phyloP scores from a whole-genome alignment of 2,113 vertebrate species.

The Ceyx cyanopectus region DNA sequence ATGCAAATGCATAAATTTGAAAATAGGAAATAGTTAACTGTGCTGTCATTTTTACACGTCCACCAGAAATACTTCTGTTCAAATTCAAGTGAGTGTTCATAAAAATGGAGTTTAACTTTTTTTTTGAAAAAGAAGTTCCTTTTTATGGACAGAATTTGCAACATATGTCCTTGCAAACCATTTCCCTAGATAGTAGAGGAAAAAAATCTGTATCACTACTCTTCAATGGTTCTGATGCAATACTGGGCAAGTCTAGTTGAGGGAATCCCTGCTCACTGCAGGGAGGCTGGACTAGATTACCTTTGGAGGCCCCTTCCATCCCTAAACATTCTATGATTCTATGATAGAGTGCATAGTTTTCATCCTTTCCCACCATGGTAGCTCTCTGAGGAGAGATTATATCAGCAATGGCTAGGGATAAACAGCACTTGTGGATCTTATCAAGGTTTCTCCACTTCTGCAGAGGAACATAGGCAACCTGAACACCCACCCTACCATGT shows the following conservation, averaged over 20 bases:
- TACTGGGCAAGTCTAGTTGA: not conserved
- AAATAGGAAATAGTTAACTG: not conserved
- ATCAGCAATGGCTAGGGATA: not conserved
- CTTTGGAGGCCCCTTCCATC: too few relatives aligned
- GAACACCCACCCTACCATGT: accelerated
- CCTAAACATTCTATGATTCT: too few relatives aligned
- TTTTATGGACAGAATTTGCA: not conserved
- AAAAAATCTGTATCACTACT: not conserved
- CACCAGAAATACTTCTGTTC: not conserved
- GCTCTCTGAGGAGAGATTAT: not conserved
- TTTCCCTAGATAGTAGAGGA: not conserved
- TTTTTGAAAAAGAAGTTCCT: not conserved
- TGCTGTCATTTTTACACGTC: not conserved
- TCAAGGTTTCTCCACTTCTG: not conserved
- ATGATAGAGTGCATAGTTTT: not conserved
- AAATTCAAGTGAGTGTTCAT: not conserved
- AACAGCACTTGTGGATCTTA: not conserved
- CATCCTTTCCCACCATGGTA: accelerated
- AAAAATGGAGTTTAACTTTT: not conserved
- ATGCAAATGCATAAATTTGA: not conserved
- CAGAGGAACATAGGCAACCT: not conserved
- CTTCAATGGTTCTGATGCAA: not conserved
- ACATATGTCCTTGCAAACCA: not conserved
- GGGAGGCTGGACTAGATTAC: too few relatives aligned
- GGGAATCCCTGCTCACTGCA: too few relatives aligned